These are phyloP conservation scores for Saguinus imperator DNA, from an alignment of 2,113 vertebrate genomes.

Conservation along the genomic window DNA sequence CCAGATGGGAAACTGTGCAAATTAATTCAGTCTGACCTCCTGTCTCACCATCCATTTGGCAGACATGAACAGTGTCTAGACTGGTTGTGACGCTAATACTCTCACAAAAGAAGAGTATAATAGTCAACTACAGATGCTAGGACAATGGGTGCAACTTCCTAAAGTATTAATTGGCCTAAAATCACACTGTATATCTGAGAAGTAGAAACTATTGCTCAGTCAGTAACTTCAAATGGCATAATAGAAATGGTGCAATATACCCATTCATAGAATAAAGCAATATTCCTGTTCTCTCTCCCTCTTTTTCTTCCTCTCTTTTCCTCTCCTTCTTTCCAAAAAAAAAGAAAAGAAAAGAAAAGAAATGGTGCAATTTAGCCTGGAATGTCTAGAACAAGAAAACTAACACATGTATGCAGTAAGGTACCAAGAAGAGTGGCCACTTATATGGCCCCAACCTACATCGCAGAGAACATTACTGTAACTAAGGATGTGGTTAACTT, in stretches of 20 bases:
- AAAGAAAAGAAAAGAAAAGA: not conserved
- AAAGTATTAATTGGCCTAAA: constrained; percentile 16
- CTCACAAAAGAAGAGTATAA: not conserved
- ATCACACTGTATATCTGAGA: not conserved
- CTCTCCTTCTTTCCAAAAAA: no score
- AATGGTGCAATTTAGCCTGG: not conserved
- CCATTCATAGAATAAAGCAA: no score
- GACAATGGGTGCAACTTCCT: not conserved
- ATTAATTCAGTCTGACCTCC: constrained; percentile 47
- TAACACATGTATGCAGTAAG: not conserved
- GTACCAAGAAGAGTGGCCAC: not conserved
- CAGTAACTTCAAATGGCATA: constrained; percentile 52
- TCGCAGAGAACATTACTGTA: not conserved
- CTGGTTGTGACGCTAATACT: constrained; percentile 15
- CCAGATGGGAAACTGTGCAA: constrained; percentile 48
- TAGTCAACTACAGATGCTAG: not conserved
- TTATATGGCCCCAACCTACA: not conserved
- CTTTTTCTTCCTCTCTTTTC: no score
- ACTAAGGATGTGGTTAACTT: not conserved
- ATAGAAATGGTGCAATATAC: not conserved
- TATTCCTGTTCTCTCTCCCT: no score
- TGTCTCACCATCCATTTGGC: constrained; percentile 37
- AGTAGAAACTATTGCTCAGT: constrained; percentile 7
- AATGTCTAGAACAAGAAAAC: constrained; percentile 60
- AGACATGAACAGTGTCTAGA: not conserved